A percentile compares a stretch with the other conserved stretches of the same genome.
Conservation (phyloP, 2,888 invertebrate genomes). For the Coleophora flavipennella region DNA sequence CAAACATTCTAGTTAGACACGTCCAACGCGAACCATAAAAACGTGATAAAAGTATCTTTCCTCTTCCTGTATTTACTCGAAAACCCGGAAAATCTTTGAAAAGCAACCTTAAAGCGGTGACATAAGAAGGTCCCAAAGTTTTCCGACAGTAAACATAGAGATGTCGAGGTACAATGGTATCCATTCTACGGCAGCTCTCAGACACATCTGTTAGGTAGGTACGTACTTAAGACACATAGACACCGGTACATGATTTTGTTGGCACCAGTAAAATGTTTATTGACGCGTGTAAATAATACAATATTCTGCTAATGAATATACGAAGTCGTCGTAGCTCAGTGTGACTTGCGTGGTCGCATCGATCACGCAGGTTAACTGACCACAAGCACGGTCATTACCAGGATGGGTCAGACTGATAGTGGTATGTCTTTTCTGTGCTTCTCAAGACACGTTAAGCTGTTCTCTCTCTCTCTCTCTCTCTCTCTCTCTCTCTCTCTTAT, state of each 20-base stretch:
- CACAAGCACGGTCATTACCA: too few relatives aligned
- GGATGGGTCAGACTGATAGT: too few relatives aligned
- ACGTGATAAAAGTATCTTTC: constrained; percentile 19
- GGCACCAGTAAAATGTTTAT: neutral
- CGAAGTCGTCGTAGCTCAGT: too few relatives aligned
- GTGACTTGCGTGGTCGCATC: too few relatives aligned
- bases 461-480: too few relatives aligned
- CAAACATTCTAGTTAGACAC: constrained; percentile 22
- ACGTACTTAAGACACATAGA: constrained; percentile 10
- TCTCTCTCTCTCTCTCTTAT: too few relatives aligned
- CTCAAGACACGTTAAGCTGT: too few relatives aligned
- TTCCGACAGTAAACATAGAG: neutral
- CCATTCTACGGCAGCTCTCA: constrained; percentile 11
- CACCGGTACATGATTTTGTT: constrained; percentile 6
- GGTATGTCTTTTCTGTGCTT: too few relatives aligned
- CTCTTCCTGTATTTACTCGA: neutral
- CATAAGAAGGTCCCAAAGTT: neutral
- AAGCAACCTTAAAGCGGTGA: neutral
- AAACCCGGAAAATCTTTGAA: neutral
- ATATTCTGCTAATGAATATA: too few relatives aligned
- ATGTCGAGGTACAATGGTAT: constrained; percentile 18
- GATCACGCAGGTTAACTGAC: too few relatives aligned
- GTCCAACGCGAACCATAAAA: constrained; percentile 21
- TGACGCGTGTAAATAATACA: neutral
- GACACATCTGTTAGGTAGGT: constrained; percentile 16